Base-by-base conservation (phyloP, 1,140 invertebrate species). In the Procambarus clarkii region DNA sequence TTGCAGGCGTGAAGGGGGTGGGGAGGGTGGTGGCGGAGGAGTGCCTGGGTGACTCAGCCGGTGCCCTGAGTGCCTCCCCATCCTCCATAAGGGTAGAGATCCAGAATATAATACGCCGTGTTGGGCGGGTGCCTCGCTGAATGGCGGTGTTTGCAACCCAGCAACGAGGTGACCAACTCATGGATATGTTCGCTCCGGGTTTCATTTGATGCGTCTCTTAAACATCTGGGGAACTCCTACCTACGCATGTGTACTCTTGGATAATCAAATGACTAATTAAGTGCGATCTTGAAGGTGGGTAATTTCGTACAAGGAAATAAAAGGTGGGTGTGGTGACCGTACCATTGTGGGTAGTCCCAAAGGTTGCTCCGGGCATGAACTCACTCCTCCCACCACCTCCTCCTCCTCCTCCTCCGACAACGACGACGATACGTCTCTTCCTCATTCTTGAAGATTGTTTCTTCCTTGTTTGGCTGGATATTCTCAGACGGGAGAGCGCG, bases 381-480 rank as follows among this genome's bases (percentile, higher is more conserved):
- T 87, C 85, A 87, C 85, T 87, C 80, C 24, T 24, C 60, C 60
- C 60, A 21, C 78, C 44, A 1, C 84, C 18, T n/a, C n/a, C 84
- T 45, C 60, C 44, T 9, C 84, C 18, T n/a, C n/a, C 84, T 45
- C 60, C 45, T 0, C 50, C 58, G 11, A 44, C 83, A 18, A 24
- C 48, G 3, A 45, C 60, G 45, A 9, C 84, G 74, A 74, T 64
- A 34, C 2, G 85, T 69, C 74, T 87, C 85, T 87, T 87, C 85
- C 85, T 87, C 85, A 87, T 87, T 87, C 85, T 74, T 78, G 85
- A 46, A 60, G 69, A 87, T 79, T 79, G 85, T 87, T 87, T 87
- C 85, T 87, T 87, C 85, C 85, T 87, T 87, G 85, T 87, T 87
- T 87, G 85, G 85, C 85, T 58, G 74, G 85, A 79, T 78, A 87